Conservation (phyloP, 2,797 vertebrate genomes). For the Rhinichthys osculus region DNA sequence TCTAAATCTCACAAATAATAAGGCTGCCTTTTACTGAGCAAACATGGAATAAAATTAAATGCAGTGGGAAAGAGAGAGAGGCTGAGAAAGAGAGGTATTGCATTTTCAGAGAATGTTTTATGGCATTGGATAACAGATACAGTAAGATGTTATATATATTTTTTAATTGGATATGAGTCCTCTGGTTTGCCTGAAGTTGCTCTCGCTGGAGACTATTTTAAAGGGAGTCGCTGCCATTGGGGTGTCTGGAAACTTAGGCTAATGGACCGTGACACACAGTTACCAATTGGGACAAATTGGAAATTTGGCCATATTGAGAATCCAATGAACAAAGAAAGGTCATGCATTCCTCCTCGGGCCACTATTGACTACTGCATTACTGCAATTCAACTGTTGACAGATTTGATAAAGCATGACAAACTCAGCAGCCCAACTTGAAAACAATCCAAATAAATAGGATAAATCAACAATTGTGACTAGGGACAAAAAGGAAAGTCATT, state of each 20-base stretch:
- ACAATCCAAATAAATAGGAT: background rate
- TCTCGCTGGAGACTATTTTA: constrained; percentile 24
- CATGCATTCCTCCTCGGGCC: background rate
- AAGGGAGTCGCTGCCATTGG: constrained; percentile 9
- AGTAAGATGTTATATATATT: background rate
- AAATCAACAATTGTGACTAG: background rate
- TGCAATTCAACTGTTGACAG: constrained; percentile 10
- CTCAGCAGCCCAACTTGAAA: constrained; percentile 8
- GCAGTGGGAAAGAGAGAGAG: constrained; percentile 11
- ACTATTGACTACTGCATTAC: background rate
- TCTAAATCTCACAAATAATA: constrained; percentile 52
- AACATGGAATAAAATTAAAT: constrained; percentile 43
- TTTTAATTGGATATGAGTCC: constrained; percentile 48
- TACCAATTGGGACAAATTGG: constrained; percentile 5
- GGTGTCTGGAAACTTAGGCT: constrained; percentile 10
- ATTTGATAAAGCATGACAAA: constrained; percentile 10
- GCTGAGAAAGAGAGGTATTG: constrained; percentile 9
- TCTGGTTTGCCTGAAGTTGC: constrained; percentile 28
- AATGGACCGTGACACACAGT: constrained; percentile 23
- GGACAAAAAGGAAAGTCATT: background rate
- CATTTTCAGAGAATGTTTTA: constrained; percentile 8
- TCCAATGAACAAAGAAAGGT: constrained; percentile 18
- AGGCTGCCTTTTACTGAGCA: constrained; percentile 33
- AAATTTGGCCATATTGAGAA: constrained; percentile 14
- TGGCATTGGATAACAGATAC: constrained; percentile 17